phyloP scores from a whole-genome alignment of 2,888 invertebrate genomes.

The Ectobius pallidus region DNA sequence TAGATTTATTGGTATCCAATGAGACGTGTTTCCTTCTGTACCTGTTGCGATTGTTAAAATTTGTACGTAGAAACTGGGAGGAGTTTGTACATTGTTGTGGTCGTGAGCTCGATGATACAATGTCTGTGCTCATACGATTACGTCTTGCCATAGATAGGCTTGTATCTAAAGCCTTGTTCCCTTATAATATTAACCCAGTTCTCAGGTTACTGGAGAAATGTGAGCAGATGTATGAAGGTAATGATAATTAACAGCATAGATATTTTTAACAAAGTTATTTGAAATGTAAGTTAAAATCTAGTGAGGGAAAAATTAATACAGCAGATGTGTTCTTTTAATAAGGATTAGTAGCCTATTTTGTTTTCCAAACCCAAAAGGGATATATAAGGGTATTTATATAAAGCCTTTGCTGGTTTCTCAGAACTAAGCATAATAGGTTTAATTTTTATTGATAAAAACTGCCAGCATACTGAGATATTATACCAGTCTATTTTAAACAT shows the following conservation, averaged over 20 bases:
- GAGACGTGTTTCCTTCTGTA: conserved; percentile 90
- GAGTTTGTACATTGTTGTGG: conserved; percentile 81
- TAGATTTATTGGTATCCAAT: conserved; percentile 87
- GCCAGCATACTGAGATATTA: conserved; percentile 23
- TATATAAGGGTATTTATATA: conserved; percentile 8
- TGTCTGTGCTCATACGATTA: conserved; percentile 81
- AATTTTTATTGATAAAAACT: conserved; percentile 16
- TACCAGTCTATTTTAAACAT: conserved; percentile 28
- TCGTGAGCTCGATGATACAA: conserved; percentile 76
- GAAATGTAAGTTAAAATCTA: not conserved
- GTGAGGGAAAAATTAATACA: not conserved
- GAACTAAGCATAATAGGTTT: not conserved
- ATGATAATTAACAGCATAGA: conserved; percentile 56
- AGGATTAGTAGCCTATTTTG: not conserved
- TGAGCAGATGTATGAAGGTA: conserved; percentile 84
- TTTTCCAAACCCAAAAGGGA: no score
- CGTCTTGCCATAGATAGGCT: conserved; percentile 81
- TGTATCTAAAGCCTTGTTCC: conserved; percentile 82
- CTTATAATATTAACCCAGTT: conserved; percentile 90
- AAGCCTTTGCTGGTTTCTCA: not conserved
- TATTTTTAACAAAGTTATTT: not conserved
- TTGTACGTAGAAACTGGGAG: conserved; percentile 81
- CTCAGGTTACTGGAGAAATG: conserved; percentile 81
- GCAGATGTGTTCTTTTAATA: conserved; percentile 5
- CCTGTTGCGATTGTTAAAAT: conserved; percentile 82